phyloP scores from a whole-genome alignment of 2,797 vertebrate genomes.

The Euthynnus affinis region DNA sequence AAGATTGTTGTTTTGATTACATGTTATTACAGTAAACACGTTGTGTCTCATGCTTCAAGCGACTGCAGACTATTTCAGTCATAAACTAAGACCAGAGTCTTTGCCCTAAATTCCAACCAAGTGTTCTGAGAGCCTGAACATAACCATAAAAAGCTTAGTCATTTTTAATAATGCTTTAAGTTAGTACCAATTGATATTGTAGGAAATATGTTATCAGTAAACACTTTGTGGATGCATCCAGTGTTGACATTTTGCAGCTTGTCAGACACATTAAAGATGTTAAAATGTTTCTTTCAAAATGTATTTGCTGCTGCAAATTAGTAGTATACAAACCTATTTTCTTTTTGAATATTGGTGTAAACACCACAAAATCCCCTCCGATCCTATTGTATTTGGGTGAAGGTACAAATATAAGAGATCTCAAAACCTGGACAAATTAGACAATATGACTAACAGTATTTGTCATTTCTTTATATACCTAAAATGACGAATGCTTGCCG shows the following conservation, averaged over 20 bases:
- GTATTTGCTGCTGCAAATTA: background rate
- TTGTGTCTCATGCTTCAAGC: background rate
- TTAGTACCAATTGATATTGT: background rate
- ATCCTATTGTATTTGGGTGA: too few relatives aligned
- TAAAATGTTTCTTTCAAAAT: too few relatives aligned
- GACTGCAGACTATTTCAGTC: background rate
- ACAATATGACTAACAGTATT: background rate
- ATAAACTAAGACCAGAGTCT: background rate
- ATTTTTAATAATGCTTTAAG: background rate
- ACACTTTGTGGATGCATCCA: background rate
- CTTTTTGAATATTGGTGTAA: too few relatives aligned
- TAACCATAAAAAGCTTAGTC: background rate
- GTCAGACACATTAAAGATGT: background rate
- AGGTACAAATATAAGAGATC: background rate
- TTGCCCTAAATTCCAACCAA: background rate
- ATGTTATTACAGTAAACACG: background rate
- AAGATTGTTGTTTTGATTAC: background rate
- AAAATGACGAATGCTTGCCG: slow-evolving; percentile 1
- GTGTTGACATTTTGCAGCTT: slow-evolving; percentile 2
- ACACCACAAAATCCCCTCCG: too few relatives aligned
- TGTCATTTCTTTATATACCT: slow-evolving; percentile 2
- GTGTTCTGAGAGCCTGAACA: too few relatives aligned
- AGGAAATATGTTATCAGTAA: background rate
- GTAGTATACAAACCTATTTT: background rate
- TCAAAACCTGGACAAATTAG: background rate